Evolutionary conservation across 2,113 vertebrate genomes (phyloP).

Genomic region (Porphyrio hochstetteri): DNA sequence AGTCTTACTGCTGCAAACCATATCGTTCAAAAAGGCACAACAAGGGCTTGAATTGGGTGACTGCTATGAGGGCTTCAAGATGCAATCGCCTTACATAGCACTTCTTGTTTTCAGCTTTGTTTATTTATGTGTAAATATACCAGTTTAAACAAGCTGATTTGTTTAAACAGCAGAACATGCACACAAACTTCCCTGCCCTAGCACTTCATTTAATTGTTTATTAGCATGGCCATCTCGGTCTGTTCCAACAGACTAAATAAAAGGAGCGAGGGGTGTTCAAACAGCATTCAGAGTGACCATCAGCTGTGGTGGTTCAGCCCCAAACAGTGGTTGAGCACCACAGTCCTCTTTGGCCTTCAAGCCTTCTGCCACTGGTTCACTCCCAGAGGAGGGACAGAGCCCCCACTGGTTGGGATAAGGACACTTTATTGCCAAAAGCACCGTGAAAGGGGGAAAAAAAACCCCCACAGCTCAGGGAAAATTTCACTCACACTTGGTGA

Average conservation of each 20-base stretch:
- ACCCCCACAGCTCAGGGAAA: too few relatives aligned
- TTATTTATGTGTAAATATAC: background rate
- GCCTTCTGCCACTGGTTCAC: too few relatives aligned
- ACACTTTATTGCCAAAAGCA: too few relatives aligned
- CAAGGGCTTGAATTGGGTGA: background rate
- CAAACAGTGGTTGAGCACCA: too few relatives aligned
- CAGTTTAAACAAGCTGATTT: too few relatives aligned
- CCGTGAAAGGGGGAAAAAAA: too few relatives aligned
- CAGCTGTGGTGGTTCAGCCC: too few relatives aligned
- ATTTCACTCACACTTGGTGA: too few relatives aligned
- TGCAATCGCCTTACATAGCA: background rate
- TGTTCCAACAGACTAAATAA: background rate
- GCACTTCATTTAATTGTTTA: background rate
- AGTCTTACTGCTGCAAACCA: background rate
- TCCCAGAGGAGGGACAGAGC: too few relatives aligned
- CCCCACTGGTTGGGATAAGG: too few relatives aligned
- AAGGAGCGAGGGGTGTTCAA: background rate
- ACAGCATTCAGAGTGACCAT: background rate
- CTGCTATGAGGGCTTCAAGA: background rate
- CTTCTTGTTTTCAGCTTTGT: background rate
- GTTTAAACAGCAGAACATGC: background rate
- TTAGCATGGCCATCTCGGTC: background rate
- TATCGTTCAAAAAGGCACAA: rapidly evolving
- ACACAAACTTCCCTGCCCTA: background rate
- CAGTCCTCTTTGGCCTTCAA: too few relatives aligned